Conservation (phyloP, 2,888 invertebrate species). For the Alcis repandata region DNA sequence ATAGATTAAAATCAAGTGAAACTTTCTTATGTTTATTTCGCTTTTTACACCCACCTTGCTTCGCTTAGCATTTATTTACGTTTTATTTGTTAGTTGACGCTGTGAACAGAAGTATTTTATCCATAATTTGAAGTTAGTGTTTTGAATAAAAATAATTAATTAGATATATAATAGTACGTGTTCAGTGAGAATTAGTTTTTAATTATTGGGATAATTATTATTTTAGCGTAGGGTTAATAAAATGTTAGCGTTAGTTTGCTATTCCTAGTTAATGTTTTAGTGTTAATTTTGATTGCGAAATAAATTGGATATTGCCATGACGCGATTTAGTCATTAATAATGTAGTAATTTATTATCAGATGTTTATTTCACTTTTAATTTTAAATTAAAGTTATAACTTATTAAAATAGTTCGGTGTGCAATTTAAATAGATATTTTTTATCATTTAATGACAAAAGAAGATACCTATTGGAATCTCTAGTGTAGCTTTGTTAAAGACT, state of each 20-base stretch:
- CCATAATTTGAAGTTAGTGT: conserved; percentile 29
- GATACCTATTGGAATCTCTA: not conserved
- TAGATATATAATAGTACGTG: conserved; percentile 61
- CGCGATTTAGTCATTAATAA: conserved; percentile 27
- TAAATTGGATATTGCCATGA: conserved; percentile 20
- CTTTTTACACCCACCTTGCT: conserved; percentile 27
- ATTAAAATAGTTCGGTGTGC: not conserved
- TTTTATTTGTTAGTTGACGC: conserved; percentile 19
- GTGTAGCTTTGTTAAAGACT: conserved; percentile 11
- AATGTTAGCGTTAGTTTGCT: conserved; percentile 63
- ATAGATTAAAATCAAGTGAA: not conserved
- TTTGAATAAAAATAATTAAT: conserved; percentile 18
- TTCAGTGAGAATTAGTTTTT: conserved; percentile 78
- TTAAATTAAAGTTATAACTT: not conserved
- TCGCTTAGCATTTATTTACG: conserved; percentile 39
- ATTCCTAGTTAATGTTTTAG: conserved; percentile 45
- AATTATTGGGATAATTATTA: conserved; percentile 70
- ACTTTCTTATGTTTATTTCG: conserved; percentile 7
- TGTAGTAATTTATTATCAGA: not conserved
- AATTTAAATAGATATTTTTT: not conserved
- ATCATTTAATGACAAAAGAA: not conserved
- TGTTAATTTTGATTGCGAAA: conserved; percentile 5
- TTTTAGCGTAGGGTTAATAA: conserved; percentile 53
- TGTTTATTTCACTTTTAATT: not conserved
- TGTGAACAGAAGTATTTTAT: conserved; percentile 45